Percentiles rank a stretch among this genome's conserved stretches.
Conservation (phyloP, 2,888 invertebrate genomes). For the Ectemnius cavifrons region DNA sequence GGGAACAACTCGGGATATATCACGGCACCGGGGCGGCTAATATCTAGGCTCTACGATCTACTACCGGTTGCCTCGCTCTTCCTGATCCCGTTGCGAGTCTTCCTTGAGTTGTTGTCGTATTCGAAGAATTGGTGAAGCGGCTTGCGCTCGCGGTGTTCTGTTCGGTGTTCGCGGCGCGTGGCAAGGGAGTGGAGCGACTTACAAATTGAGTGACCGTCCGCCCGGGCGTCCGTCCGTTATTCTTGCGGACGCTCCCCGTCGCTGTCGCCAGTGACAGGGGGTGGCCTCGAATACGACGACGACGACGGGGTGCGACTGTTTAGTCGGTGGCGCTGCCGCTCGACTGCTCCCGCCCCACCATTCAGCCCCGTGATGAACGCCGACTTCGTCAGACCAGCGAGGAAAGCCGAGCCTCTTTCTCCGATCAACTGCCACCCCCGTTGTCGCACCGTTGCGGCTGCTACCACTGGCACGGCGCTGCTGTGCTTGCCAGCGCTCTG, state of each 20-base stretch:
- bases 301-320: slow-evolving; percentile 68
- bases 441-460: slow-evolving; percentile 65
- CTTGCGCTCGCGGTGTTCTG: not conserved
- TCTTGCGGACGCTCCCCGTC: slow-evolving; percentile 61
- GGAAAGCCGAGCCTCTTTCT: slow-evolving; percentile 16
- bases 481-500: slow-evolving; percentile 33
- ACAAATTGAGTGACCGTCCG: slow-evolving; percentile 47
- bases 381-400: slow-evolving; percentile 19
- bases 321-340: slow-evolving; percentile 62
- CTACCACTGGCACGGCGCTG: slow-evolving; percentile 61
- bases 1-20: not conserved
- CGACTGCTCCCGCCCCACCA: slow-evolving; percentile 46
- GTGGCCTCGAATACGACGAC: slow-evolving; percentile 65
- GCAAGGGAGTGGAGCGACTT: not conserved
- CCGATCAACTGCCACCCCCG: slow-evolving; percentile 45
- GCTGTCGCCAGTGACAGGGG: slow-evolving; percentile 67
- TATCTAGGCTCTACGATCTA: slow-evolving; percentile 22
- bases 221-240: slow-evolving; percentile 52
- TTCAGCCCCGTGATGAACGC: not conserved
- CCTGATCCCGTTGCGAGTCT: slow-evolving; percentile 19
- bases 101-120: not conserved
- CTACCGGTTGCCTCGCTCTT: slow-evolving; percentile 27
- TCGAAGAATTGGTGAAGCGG: too few species aligned
- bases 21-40: not conserved
- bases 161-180: too few species aligned